Percentiles rank a stretch among this genome's conserved stretches.
phyloP scores from a whole-genome alignment of 2,797 vertebrate genomes.

The Oryzias sinensis region DNA sequence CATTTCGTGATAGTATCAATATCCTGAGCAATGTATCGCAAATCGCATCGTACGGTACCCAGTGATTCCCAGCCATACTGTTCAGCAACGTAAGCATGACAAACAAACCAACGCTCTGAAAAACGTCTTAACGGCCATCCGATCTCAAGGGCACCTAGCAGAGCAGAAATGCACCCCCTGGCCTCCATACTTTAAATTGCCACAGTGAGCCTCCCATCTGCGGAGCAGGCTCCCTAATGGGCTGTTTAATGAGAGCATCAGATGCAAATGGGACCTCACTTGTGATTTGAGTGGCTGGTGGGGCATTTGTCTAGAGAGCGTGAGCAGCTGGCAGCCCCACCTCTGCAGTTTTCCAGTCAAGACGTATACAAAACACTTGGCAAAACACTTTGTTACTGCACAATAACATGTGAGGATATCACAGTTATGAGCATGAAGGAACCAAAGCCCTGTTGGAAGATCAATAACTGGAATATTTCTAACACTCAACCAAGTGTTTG shows the following conservation, averaged over 20 bases:
- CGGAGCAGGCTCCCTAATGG: slow-evolving; percentile 35
- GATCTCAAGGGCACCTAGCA: slow-evolving; percentile 30
- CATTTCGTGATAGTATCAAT: too few species aligned
- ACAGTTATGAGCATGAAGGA: slow-evolving; percentile 14
- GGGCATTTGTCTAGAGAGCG: slow-evolving; percentile 25
- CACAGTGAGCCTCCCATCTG: slow-evolving; percentile 16
- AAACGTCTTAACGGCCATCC: background rate
- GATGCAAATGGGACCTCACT: slow-evolving; percentile 57
- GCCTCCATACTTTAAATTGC: slow-evolving; percentile 37
- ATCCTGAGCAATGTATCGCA: too few species aligned
- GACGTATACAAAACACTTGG: slow-evolving; percentile 34
- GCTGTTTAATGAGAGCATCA: slow-evolving; percentile 56
- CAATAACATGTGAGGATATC: slow-evolving; percentile 22
- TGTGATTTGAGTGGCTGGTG: slow-evolving; percentile 43
- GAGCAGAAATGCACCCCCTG: slow-evolving; percentile 5
- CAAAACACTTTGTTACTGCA: slow-evolving; percentile 21
- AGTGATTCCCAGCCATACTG: too few species aligned
- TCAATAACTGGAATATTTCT: too few species aligned
- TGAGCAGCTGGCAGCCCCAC: slow-evolving; percentile 55
- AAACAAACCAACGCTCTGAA: background rate
- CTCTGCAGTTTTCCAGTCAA: slow-evolving; percentile 50
- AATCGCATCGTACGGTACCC: too few species aligned
- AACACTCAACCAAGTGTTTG: too few species aligned
- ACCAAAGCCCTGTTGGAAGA: background rate
- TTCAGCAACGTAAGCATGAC: background rate